Base-by-base conservation (phyloP, 2,888 invertebrate species). In the Arge pagana region DNA sequence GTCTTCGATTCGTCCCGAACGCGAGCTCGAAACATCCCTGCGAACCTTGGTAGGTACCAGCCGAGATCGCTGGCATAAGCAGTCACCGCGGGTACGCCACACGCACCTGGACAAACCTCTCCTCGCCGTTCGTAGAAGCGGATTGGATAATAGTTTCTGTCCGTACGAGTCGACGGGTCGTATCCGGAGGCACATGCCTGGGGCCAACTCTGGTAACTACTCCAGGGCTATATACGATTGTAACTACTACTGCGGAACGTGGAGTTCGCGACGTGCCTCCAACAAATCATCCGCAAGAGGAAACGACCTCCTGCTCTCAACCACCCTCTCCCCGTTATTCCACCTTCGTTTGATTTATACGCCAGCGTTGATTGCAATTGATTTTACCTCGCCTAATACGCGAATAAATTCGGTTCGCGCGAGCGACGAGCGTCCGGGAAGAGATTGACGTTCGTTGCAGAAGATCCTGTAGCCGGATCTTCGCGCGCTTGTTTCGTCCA, bases 321-420 rank as follows among this genome's bases (percentile, higher is more conserved):
- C 35, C 35, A 16, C 18, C 8, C 18, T 5, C 35, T 15, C 24
- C 39, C 39, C 10, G 4, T 39, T 39, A 39, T 39, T 39, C 28
- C 41, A 26, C 16, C 28, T 41, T 41, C 18, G 60, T 68, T 66
- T 68, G 68, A 70, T 70, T 69, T 66, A 70, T 68, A 64, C 50
- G 58, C 54, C 60, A 54, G 53, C 54, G 63, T 65, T 67, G 67
- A 70, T 71, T 68, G 64, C 67, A 67, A 69, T 70, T 69, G 71
- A 72, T 71, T 70, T 65, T 55, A 64, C 60, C 59, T 64, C 52
- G 10, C 13, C 10, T n/a, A n/a, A n/a, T n/a, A n/a, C n/a, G n/a
- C n/a, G n/a, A n/a, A n/a, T n/a, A n/a, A n/a, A n/a, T n/a, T n/a
- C n/a, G n/a, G n/a, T n/a, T n/a, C n/a, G n/a, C n/a, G n/a, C n/a